Conservation (phyloP, 2,113 vertebrate species). For the Sterrhoptilus dennistouni region DNA sequence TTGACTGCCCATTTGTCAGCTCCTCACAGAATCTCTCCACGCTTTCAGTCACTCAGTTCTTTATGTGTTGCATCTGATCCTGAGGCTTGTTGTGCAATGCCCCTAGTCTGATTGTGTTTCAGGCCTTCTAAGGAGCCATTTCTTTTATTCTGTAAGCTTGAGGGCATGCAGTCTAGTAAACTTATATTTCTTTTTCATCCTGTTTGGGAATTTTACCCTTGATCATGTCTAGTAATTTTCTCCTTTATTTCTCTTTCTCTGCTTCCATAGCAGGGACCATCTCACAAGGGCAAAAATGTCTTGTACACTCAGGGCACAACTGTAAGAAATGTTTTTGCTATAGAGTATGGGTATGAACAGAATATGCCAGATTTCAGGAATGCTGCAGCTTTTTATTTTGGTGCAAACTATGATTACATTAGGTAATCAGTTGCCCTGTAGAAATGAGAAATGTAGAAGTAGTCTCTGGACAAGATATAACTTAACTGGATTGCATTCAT, state of each 20-base stretch:
- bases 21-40: not conserved
- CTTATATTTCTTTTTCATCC: not conserved
- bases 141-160: not conserved
- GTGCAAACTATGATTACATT: not conserved
- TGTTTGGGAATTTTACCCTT: not conserved
- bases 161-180: not conserved
- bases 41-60: not conserved
- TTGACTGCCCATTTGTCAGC: not conserved
- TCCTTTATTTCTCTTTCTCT: not conserved
- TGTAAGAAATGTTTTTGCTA: not conserved
- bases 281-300: not conserved
- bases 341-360: not conserved
- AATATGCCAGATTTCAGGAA: not conserved
- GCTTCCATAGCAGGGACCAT: not conserved
- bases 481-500: not conserved
- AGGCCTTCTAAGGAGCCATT: not conserved
- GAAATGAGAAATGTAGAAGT: not conserved
- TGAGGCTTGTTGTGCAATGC: rapidly evolving
- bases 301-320: not conserved
- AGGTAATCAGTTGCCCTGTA: not conserved
- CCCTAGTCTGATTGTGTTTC: not conserved
- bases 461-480: not conserved
- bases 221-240: not conserved
- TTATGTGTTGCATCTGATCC: not conserved
- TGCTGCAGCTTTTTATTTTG: not conserved